Percentiles rank a stretch among this genome's conserved stretches.
These are phyloP conservation scores for Agraylea sexmaculata DNA, from an alignment of 1,140 invertebrate genomes.

Conservation along the genomic window DNA sequence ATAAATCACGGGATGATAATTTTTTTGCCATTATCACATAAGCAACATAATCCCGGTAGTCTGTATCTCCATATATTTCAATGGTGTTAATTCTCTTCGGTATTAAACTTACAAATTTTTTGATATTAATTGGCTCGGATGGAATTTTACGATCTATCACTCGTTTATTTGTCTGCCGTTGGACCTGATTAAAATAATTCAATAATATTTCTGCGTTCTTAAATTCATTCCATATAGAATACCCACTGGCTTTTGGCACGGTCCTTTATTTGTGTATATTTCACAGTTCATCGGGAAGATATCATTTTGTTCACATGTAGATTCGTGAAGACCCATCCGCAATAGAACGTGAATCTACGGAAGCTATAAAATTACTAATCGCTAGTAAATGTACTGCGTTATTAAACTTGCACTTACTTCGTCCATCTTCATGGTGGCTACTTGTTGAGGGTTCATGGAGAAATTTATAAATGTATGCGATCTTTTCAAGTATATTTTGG, in stretches of 20 bases:
- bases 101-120: constrained; percentile 67
- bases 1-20: constrained; percentile 59
- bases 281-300: constrained; percentile 77
- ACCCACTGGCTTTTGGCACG: constrained; percentile 73
- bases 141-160: constrained; percentile 87
- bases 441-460: too few species aligned
- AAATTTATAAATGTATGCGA: too few species aligned
- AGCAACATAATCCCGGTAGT: constrained; percentile 66
- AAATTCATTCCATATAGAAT: constrained; percentile 1
- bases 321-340: constrained; percentile 75
- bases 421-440: too few species aligned
- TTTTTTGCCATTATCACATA: constrained; percentile 70
- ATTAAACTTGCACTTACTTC: too few species aligned
- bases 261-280: constrained; percentile 80
- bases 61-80: constrained; percentile 66
- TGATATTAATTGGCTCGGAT: constrained; percentile 84
- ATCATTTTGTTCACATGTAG: constrained; percentile 78
- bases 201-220: neutral
- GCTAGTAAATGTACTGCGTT: too few species aligned
- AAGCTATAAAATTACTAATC: neutral
- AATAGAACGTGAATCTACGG: constrained; percentile 27
- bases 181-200: constrained; percentile 50
- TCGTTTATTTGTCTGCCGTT: constrained; percentile 87
- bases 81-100: constrained; percentile 68
- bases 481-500: too few species aligned